Evolutionary conservation across 2,888 invertebrate genomes (phyloP).

Genomic region (Drosophila affinis): DNA sequence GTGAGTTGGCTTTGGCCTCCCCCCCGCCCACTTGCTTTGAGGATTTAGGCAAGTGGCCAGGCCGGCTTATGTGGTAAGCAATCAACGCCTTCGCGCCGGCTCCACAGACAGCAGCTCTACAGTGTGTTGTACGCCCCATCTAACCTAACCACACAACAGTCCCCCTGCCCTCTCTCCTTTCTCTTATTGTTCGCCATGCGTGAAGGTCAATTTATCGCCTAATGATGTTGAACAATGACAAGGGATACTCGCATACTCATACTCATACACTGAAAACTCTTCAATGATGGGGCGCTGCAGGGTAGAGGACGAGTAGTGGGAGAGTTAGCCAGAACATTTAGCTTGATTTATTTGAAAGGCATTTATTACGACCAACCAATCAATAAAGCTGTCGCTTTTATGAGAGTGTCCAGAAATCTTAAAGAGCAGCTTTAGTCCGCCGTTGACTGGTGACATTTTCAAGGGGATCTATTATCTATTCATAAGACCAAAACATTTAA

Average conservation of each 20-base stretch:
- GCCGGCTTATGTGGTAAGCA: conserved; percentile 58
- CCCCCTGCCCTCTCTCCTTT: background rate
- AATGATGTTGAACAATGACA: conserved; percentile 72
- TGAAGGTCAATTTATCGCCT: conserved; percentile 78
- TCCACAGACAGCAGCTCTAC: background rate
- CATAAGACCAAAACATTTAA: too few relatives aligned
- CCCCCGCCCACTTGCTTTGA: conserved; percentile 2
- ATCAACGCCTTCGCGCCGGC: conserved; percentile 59
- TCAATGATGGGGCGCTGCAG: too few relatives aligned
- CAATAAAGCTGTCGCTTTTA: conserved; percentile 9
- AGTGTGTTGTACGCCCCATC: background rate
- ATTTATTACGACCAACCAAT: background rate
- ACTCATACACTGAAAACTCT: background rate
- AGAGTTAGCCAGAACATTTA: conserved; percentile 37
- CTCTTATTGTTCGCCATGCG: conserved; percentile 43
- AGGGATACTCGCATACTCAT: conserved; percentile 14
- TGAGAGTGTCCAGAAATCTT: background rate
- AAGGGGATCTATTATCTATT: too few relatives aligned
- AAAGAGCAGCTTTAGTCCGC: background rate
- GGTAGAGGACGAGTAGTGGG: background rate
- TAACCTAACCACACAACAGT: background rate
- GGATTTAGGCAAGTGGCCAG: conserved; percentile 49
- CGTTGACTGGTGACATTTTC: too few relatives aligned
- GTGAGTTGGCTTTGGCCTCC: conserved; percentile 27
- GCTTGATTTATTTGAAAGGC: conserved; percentile 61